Percentiles rank a stretch among this genome's conserved stretches.
These are phyloP conservation scores for Lepisosteus osseus DNA, from an alignment of 2,113 vertebrate genomes.

Conservation along the genomic window DNA sequence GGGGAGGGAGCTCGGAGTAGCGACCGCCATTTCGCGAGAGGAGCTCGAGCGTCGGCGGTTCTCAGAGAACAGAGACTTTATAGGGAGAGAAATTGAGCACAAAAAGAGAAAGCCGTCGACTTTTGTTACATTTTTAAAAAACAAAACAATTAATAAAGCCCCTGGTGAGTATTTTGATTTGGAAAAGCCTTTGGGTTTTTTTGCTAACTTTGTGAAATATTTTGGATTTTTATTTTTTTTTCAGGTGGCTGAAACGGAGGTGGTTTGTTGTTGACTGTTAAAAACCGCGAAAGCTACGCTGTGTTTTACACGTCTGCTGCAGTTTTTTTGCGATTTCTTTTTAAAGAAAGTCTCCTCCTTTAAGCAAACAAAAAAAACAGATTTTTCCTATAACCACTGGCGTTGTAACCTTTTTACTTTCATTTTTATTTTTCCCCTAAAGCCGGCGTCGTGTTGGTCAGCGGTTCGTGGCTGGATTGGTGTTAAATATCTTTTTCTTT, in stretches of 20 bases:
- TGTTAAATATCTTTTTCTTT: slow-evolving; percentile 8
- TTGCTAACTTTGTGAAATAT: slow-evolving; percentile 22
- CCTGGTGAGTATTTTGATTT: slow-evolving; percentile 75
- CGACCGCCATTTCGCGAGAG: slow-evolving; percentile 65
- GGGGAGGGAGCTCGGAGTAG: slow-evolving; percentile 19
- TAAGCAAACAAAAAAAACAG: background rate
- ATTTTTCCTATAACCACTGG: background rate
- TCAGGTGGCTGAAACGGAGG: slow-evolving; percentile 19
- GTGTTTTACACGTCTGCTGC: background rate
- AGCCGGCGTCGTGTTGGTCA: too few relatives aligned
- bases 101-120: slow-evolving; percentile 32
- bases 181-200: slow-evolving; percentile 54
- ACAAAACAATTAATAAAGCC: slow-evolving; percentile 33
- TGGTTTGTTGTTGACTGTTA: background rate
- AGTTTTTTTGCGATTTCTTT: background rate
- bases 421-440: background rate
- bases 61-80: background rate
- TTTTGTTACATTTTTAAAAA: slow-evolving; percentile 67
- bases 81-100: background rate
- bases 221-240: slow-evolving; percentile 39
- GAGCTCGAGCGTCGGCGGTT: background rate
- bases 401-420: background rate
- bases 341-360: background rate
- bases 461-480: too few relatives aligned
- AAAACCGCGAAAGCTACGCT: too few relatives aligned